phyloP scores from a whole-genome alignment of 2,797 vertebrate species.

The Sarcophilus harrisii region DNA sequence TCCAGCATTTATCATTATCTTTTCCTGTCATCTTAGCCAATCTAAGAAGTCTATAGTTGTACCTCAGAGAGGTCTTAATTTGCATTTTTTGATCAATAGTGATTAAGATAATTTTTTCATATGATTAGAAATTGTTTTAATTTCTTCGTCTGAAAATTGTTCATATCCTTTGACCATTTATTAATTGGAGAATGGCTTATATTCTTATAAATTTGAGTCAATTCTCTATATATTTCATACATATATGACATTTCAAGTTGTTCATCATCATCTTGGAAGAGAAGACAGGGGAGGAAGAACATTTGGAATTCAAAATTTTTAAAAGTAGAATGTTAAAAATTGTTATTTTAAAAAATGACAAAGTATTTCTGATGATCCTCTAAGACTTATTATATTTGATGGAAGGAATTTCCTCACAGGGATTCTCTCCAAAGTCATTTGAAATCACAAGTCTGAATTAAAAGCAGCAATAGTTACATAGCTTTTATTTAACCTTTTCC shows the following conservation, averaged over 20 bases:
- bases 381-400: neutral
- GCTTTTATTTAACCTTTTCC: constrained; percentile 2
- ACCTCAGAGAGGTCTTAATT: no score
- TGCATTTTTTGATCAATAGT: no score
- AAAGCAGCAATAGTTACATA: neutral
- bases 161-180: no score
- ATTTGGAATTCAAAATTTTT: neutral
- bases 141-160: no score
- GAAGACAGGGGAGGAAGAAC: neutral
- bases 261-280: neutral
- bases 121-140: no score
- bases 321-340: neutral
- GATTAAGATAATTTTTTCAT: no score
- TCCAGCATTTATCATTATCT: no score
- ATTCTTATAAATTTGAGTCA: no score
- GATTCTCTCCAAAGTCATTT: neutral
- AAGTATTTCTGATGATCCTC: neutral
- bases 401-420: neutral
- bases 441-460: neutral
- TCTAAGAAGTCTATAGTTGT: no score
- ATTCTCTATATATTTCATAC: no score
- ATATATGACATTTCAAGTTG: neutral
- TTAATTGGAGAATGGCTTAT: no score
- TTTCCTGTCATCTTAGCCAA: no score
- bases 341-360: neutral